phyloP scores from a whole-genome alignment of 2,888 invertebrate genomes.

The Exephanes ischioxanthus region DNA sequence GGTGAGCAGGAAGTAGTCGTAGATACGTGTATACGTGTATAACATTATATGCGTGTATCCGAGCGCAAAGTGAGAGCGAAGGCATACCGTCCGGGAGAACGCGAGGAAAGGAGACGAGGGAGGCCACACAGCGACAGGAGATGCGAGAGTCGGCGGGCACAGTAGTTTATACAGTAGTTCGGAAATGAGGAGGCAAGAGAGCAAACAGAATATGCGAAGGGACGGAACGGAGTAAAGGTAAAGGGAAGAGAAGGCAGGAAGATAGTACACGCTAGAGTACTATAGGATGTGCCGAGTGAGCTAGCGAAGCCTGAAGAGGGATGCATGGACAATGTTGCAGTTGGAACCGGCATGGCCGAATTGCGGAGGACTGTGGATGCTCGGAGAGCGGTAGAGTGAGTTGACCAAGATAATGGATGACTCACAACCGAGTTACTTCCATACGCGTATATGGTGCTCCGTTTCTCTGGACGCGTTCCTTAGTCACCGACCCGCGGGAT shows the following conservation, averaged over 20 bases:
- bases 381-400: conserved; percentile 66
- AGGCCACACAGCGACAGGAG: conserved; percentile 6
- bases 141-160: background rate
- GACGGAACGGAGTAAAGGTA: conserved; percentile 31
- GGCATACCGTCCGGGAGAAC: conserved; percentile 20
- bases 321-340: conserved; percentile 25
- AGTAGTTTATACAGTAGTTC: conserved; percentile 44
- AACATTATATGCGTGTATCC: conserved; percentile 1
- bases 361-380: conserved; percentile 65
- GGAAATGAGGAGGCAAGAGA: conserved; percentile 37
- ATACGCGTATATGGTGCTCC: conserved; percentile 51
- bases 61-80: conserved; percentile 25
- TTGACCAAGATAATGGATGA: conserved; percentile 78
- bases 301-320: conserved; percentile 57
- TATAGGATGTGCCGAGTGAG: background rate
- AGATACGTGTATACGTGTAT: conserved; percentile 54
- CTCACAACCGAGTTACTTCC: conserved; percentile 79
- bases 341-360: conserved; percentile 17
- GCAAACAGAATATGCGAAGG: conserved; percentile 39
- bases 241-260: conserved; percentile 37
- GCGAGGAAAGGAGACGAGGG: conserved; percentile 44
- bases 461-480: background rate
- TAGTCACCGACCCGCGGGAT: background rate
- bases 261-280: background rate
- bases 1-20: conserved; percentile 51